Conservation (phyloP, 2,113 vertebrate genomes). For the Heteronetta atricapilla region DNA sequence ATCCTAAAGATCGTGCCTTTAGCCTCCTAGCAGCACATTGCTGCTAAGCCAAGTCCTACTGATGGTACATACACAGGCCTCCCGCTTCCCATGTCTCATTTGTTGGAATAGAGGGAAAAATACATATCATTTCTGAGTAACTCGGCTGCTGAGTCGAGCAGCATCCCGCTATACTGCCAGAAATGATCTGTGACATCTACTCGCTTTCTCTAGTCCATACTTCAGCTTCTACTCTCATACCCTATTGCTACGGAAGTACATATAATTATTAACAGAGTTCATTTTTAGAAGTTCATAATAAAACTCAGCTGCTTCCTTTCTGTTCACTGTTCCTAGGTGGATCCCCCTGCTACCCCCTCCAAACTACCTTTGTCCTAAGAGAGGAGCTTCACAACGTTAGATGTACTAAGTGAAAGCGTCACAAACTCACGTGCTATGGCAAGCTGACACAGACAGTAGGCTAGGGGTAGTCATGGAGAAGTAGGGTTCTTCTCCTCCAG, state of each 20-base stretch:
- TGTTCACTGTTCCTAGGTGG: not conserved
- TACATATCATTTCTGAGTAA: not conserved
- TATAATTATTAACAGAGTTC: not conserved
- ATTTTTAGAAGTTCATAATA: not conserved
- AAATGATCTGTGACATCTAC: not conserved
- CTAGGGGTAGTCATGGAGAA: not conserved
- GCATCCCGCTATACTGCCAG: not conserved
- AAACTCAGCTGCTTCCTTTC: not conserved
- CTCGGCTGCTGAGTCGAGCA: not conserved
- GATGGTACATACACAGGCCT: rapidly evolving
- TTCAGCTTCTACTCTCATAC: not conserved
- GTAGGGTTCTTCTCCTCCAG: not conserved
- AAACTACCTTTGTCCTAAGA: not conserved
- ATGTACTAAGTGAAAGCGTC: not conserved
- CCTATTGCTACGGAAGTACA: not conserved
- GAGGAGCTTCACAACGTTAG: not conserved
- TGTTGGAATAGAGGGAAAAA: not conserved
- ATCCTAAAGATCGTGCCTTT: not conserved
- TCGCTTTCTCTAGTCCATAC: not conserved
- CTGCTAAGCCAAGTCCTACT: not conserved
- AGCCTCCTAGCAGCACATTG: not conserved
- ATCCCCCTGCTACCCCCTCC: not conserved
- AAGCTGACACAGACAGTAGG: not conserved
- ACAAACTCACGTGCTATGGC: not conserved
- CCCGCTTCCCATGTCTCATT: not conserved